Base-by-base conservation (phyloP, 2,797 vertebrate genomes). In the Buceros bicornis region DNA sequence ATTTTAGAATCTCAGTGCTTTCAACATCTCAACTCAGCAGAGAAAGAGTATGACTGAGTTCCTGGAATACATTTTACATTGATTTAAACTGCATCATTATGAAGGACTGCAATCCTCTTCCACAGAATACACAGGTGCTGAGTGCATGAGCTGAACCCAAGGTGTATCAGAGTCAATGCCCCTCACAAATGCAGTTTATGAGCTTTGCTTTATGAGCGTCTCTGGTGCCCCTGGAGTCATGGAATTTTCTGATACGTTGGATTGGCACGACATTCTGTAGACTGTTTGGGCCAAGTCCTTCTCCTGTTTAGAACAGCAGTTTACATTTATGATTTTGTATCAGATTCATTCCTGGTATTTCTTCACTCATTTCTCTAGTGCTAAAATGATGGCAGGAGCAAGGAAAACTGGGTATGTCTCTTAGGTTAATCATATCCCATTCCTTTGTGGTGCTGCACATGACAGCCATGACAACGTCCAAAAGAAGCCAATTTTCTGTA, bases 401-500 rank as follows among this genome's bases (percentile, higher is more conserved):
- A 86, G 77, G 80, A 85, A 91, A 84, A 90, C n/a, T 83, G 51
- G 51, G 16, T 72, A 81, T 60, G 79, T 45, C 76, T 90, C n/a
- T 72, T 79, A 60, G 31, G 40, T 67, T 91, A 90, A 95, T 93
- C 79, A 88, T 40, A 94, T 45, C 22, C n/a, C 40, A 53, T 51
- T 86, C 72, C 62, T 91, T 73, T 53, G 40, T 84, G 31, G 45
- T 77, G 73, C 82, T 91, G 62, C 82, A 87, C 24, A n/a, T 50
- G 93, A 82, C 89, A 90, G 79, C 53, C 70, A 74, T n/a, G 65
- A 91, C 87, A 42, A 90, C 88, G 62, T 65, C 76, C 56, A 81
- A 91, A 13, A 5, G 45, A 94, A 95, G 85, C 70, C 80, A 91
- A 93, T 96, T 95, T 95, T 94, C 70, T 82, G 31, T 67, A 70